phyloP scores from a whole-genome alignment of 2,113 vertebrate genomes.

The Clupea harengus region DNA sequence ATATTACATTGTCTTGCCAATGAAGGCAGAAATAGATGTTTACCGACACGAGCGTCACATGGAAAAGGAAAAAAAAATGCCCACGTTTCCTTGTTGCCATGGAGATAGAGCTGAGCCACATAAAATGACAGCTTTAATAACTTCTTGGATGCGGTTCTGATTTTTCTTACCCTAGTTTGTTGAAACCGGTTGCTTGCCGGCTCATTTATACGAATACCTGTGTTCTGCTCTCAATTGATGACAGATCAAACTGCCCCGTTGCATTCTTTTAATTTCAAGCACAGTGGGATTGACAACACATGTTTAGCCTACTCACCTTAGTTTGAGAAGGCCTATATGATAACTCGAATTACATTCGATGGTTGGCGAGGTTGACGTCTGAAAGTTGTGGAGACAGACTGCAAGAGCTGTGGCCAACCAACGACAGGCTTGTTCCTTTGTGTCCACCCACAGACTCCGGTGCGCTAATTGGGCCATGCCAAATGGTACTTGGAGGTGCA shows the following conservation, averaged over 20 bases:
- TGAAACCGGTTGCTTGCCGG: neutral
- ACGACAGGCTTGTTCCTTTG: too few species aligned
- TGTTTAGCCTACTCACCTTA: neutral
- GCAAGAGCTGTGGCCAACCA: too few species aligned
- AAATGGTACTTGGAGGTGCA: neutral
- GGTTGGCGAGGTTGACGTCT: too few species aligned
- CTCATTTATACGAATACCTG: neutral
- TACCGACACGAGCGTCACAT: neutral
- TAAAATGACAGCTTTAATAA: constrained; percentile 37
- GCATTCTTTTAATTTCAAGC: neutral
- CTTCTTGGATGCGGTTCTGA: constrained; percentile 26
- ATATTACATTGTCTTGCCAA: neutral
- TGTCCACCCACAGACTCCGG: too few species aligned
- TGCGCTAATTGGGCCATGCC: too few species aligned
- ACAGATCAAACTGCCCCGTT: neutral
- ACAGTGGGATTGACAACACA: neutral
- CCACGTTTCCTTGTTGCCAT: constrained; percentile 53
- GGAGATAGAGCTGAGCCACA: constrained; percentile 37
- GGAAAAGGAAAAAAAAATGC: constrained; percentile 16
- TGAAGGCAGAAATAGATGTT: neutral
- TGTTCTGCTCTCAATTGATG: neutral
- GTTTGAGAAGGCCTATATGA: neutral
- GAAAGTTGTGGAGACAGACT: too few species aligned
- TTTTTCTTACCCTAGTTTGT: neutral
- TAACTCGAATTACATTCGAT: too few species aligned